phyloP scores from a whole-genome alignment of 2,797 vertebrate genomes.

The Arremon aurantiirostris region DNA sequence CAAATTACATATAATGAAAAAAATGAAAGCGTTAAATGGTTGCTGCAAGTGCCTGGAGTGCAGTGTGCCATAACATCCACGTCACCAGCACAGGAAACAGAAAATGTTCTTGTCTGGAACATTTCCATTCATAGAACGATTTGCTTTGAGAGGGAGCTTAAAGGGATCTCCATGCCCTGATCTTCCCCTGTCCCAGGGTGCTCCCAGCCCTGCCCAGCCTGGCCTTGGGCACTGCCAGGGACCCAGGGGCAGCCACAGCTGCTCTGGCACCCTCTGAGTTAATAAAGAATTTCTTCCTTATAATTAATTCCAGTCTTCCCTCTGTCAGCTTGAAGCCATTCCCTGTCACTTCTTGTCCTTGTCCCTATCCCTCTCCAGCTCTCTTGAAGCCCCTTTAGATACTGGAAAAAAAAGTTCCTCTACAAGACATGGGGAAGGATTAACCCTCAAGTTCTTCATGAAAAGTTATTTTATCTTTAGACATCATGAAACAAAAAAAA shows the following conservation, averaged over 20 bases:
- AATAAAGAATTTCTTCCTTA: background rate
- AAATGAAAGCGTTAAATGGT: slow-evolving; percentile 27
- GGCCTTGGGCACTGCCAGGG: background rate
- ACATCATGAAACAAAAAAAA: background rate
- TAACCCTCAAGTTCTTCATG: background rate
- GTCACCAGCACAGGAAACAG: slow-evolving; percentile 19
- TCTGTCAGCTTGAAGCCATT: background rate
- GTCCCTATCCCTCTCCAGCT: background rate
- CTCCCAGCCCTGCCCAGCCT: background rate
- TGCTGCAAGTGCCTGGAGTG: slow-evolving; percentile 13
- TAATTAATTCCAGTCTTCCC: background rate
- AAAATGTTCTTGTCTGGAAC: background rate
- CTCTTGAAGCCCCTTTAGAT: background rate
- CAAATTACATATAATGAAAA: slow-evolving; percentile 56
- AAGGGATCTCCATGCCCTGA: background rate
- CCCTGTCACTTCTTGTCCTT: background rate
- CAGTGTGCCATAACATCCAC: background rate
- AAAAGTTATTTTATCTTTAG: background rate
- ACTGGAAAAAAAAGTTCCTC: background rate
- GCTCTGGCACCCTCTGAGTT: background rate
- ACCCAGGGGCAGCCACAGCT: background rate
- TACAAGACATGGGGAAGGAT: background rate
- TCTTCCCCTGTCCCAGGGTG: accelerated
- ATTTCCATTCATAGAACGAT: background rate
- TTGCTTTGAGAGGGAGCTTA: background rate